These are phyloP conservation scores for Acestrorhynchus altus DNA, from an alignment of 2,797 vertebrate species.

Conservation along the genomic window DNA sequence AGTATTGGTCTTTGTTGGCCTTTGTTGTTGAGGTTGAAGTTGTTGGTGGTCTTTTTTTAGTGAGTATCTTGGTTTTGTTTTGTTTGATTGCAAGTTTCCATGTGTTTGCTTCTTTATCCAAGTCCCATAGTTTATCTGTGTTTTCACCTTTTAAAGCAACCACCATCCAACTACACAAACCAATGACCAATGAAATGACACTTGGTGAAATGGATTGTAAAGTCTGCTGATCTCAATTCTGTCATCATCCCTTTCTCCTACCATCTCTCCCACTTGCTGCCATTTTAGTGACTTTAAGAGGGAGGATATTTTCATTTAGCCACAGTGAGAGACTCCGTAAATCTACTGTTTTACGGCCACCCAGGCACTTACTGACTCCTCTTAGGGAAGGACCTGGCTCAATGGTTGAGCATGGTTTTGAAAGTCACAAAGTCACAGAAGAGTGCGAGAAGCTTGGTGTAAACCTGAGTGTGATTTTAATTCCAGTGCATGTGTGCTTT, in stretches of 20 bases:
- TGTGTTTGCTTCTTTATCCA: no score
- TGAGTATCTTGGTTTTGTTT: no score
- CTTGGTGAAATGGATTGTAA: constrained; percentile 69
- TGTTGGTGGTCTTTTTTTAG: no score
- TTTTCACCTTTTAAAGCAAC: constrained; percentile 21
- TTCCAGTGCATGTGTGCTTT: constrained; percentile 6
- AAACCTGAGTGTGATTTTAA: not conserved
- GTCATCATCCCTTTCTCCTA: constrained; percentile 24
- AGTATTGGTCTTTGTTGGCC: no score
- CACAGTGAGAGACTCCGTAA: constrained; percentile 69
- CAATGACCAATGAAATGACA: constrained; percentile 64
- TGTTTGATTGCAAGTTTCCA: no score
- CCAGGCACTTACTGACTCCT: constrained; percentile 63
- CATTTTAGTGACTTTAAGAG: constrained; percentile 66
- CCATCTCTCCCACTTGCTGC: constrained; percentile 14
- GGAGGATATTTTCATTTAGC: constrained; percentile 66
- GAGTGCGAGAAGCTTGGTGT: constrained; percentile 51
- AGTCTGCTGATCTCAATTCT: constrained; percentile 72
- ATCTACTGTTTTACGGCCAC: constrained; percentile 68
- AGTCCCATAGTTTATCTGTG: no score
- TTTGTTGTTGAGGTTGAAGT: no score
- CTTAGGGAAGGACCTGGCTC: constrained; percentile 56
- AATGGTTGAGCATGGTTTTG: not conserved
- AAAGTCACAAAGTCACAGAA: constrained; percentile 68
- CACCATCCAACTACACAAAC: constrained; percentile 35